These are phyloP conservation scores for Panthera leo DNA, from an alignment of 2,113 vertebrate genomes.

Conservation along the genomic window DNA sequence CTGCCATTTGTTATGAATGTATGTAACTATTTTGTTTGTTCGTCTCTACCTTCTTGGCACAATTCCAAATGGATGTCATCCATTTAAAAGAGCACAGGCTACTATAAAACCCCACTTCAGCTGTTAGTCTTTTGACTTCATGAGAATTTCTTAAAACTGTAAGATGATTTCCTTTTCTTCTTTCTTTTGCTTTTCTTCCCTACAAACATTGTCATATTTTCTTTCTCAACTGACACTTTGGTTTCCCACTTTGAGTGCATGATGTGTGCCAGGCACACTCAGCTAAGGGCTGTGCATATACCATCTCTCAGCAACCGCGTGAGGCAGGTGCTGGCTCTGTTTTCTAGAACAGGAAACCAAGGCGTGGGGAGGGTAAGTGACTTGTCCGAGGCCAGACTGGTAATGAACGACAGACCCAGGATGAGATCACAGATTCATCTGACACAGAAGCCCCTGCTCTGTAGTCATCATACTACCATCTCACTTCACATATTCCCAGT, in stretches of 20 bases:
- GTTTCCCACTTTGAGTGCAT: not conserved
- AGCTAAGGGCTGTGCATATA: not conserved
- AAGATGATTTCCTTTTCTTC: not conserved
- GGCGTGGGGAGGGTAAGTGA: not conserved
- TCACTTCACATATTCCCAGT: not conserved
- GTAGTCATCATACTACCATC: not conserved
- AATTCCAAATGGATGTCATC: not conserved
- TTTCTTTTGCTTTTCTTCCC: not conserved
- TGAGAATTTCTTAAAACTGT: not conserved
- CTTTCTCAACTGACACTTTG: not conserved
- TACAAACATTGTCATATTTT: not conserved
- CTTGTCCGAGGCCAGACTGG: not conserved
- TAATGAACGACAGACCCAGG: not conserved
- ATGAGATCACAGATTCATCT: not conserved
- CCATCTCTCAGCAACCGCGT: not conserved
- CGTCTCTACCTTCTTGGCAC: not conserved
- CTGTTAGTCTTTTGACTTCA: not conserved
- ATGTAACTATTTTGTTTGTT: not conserved
- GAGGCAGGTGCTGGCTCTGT: not conserved
- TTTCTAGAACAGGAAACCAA: not conserved
- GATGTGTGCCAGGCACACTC: rapidly evolving
- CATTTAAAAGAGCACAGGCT: not conserved
- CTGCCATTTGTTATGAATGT: too few species aligned
- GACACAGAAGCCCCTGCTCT: not conserved
- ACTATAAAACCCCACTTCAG: not conserved